Evolutionary conservation across 1,140 invertebrate genomes (phyloP).

Genomic region (Patella vulgata): DNA sequence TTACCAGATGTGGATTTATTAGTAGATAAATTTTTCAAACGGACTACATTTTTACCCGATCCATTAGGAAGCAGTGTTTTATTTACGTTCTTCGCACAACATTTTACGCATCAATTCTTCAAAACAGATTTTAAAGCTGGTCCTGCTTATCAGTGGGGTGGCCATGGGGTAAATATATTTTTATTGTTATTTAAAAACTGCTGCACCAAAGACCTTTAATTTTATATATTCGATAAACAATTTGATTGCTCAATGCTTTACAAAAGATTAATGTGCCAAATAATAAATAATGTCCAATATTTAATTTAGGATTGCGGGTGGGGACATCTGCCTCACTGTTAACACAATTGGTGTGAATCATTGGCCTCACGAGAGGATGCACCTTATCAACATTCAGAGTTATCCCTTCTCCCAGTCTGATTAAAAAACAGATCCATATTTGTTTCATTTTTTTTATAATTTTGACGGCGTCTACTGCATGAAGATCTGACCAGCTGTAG

Average conservation of each 20-base stretch:
- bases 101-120: slow-evolving; percentile 69
- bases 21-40: slow-evolving; percentile 61
- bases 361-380: too few relatives aligned
- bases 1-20: slow-evolving; percentile 52
- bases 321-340: too few relatives aligned
- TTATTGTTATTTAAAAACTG: slow-evolving; percentile 2
- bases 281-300: slow-evolving; percentile 1
- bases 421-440: too few relatives aligned
- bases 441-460: slow-evolving; percentile 1
- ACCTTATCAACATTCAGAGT: too few relatives aligned
- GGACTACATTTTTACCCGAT: slow-evolving; percentile 64
- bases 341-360: too few relatives aligned
- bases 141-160: slow-evolving; percentile 62
- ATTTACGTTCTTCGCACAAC: slow-evolving; percentile 68
- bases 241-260: too few relatives aligned
- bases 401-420: too few relatives aligned
- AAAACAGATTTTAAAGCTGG: slow-evolving; percentile 64
- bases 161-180: slow-evolving; percentile 62
- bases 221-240: neutral
- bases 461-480: too few relatives aligned
- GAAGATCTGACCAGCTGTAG: too few relatives aligned
- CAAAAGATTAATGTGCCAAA: neutral
- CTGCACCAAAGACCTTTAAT: too few relatives aligned
- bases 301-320: too few relatives aligned
- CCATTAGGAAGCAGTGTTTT: slow-evolving; percentile 65